Percentiles rank a stretch among this genome's conserved stretches.
Evolutionary conservation across 2,888 invertebrate species (phyloP).

Genomic region (Thyatira batis): DNA sequence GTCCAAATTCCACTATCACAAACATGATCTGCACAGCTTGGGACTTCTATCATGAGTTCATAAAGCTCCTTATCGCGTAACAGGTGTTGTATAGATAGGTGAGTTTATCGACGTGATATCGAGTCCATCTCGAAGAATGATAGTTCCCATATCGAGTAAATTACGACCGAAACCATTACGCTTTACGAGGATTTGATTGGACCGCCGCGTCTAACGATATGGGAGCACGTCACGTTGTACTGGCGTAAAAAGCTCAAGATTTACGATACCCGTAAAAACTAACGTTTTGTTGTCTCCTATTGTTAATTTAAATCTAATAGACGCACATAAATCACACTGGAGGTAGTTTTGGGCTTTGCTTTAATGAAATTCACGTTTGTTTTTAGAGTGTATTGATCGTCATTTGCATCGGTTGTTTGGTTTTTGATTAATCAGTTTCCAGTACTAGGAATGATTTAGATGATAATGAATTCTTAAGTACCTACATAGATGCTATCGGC

Average conservation of each 20-base stretch:
- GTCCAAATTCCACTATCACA: constrained; percentile 23
- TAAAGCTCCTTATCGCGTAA: constrained; percentile 29
- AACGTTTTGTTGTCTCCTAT: constrained; percentile 58
- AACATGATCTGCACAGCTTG: constrained; percentile 6
- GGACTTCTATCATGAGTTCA: constrained; percentile 10
- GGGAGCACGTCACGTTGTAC: constrained; percentile 62
- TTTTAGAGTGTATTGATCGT: neutral
- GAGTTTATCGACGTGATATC: constrained; percentile 46
- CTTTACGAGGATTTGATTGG: constrained; percentile 77
- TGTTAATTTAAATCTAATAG: constrained; percentile 68
- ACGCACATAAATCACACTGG: constrained; percentile 52
- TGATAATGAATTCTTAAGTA: constrained; percentile 8
- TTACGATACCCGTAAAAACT: constrained; percentile 64
- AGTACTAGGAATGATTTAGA: neutral
- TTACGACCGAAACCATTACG: constrained; percentile 70
- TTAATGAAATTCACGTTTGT: neutral
- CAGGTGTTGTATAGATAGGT: constrained; percentile 13
- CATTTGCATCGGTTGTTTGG: neutral
- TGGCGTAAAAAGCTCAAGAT: constrained; percentile 62
- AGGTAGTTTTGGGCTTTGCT: constrained; percentile 10
- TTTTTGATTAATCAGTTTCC: neutral
- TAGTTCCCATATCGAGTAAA: constrained; percentile 76
- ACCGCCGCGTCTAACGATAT: constrained; percentile 70
- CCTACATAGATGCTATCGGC: constrained; percentile 8
- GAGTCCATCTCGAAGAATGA: constrained; percentile 57